Evolutionary conservation across 2,888 invertebrate species (phyloP), one percentile per base, ranked within the genome.

Genomic region (Zelleria hepariella): DNA sequence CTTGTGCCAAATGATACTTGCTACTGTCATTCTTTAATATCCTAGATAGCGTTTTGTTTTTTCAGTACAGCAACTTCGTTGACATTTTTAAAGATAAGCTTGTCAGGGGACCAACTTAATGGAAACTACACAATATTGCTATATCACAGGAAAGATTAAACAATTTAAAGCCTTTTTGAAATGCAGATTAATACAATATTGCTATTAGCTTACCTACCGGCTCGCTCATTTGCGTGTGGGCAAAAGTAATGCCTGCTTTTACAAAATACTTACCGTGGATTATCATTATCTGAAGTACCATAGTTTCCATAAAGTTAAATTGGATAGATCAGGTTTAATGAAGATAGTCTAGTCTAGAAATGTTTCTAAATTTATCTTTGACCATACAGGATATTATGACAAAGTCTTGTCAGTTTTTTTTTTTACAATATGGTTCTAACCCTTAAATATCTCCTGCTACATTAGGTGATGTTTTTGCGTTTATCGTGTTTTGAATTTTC

Each of bases 1-100:
- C 76, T 71, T 77, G 76, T 73, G 78, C 75, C 71, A 66, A 61
- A 58, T 59, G 60, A 42, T 15, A 42, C 32, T 15, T 42, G 32
- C 4, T 15, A 42, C 32, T 42, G 32, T 15, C 32, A 42, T 42
- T 42, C 2, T 42, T 42, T 1, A 15, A 5, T 42, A 15, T 42
- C 2, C 32, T 42, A 42, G 32, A 42, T 1, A 42, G 32, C 15
- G 10, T 32, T 32, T 32, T 4, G 6, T 32, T 32, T 32, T 32
- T 32, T 32, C 32, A 32, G 2, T 10, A 5, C 10, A 6, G 2
- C 7, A 1, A 32, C 10, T 32, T 32, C 3, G 32, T 5, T 32
- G 7, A 32, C 3, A 32, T 42, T 42, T 42, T 15, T 42, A 42
- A 42, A 32, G 10, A 42, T 42, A 15, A 1, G 32, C 10, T 5